Evolutionary conservation across 2,113 vertebrate genomes (phyloP), one percentile per base, ranked within the genome.

Genomic region (Cebus imitator): DNA sequence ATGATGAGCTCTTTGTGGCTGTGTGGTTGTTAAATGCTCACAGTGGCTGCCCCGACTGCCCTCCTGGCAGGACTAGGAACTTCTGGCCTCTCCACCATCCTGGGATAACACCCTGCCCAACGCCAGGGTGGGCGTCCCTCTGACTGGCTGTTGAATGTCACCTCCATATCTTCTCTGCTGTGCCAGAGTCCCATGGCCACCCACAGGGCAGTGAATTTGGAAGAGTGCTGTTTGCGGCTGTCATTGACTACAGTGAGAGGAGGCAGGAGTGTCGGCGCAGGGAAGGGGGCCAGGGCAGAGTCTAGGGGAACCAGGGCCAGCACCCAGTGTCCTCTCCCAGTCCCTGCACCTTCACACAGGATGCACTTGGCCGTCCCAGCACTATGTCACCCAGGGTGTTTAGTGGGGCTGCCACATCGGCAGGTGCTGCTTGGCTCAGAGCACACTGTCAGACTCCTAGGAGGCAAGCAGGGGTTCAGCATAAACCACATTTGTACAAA

Each of bases 1-100:
- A 40, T 2, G 10, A 7, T 11, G 17, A 23, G 27, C 30, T 20
- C 8, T 1, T 1, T 0, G 78, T 61, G 43, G 30, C 43, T 4
- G 16, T 0, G 8, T 0, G 30, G 35, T 2, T 2, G 23, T 18
- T 30, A 16, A 0, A 5, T 16, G 37, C 64, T 35, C 55, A 37
- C 2, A 14, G 20, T 70, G 7, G 4, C 58, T 21, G 32, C n/a
- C 12, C 48, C 12, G 12, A 50, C 48, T 50, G 48, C 48, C 66
- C 35, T 52, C 73, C 25, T 14, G 9, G 16, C 0, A 6, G 43
- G 43, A 16, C 25, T 1, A 0, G 23, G 17, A 20, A 21, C 45
- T 37, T 37, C 37, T 37, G 37, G 37, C 37, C 37, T 37, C 37
- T 37, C 37, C 37, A 37, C 37, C 37, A 37, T 37, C 37, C 37